Percentiles rank a stretch among this genome's conserved stretches.
Evolutionary conservation across 2,113 vertebrate species (phyloP).

Genomic region (Siphamia tubifer): DNA sequence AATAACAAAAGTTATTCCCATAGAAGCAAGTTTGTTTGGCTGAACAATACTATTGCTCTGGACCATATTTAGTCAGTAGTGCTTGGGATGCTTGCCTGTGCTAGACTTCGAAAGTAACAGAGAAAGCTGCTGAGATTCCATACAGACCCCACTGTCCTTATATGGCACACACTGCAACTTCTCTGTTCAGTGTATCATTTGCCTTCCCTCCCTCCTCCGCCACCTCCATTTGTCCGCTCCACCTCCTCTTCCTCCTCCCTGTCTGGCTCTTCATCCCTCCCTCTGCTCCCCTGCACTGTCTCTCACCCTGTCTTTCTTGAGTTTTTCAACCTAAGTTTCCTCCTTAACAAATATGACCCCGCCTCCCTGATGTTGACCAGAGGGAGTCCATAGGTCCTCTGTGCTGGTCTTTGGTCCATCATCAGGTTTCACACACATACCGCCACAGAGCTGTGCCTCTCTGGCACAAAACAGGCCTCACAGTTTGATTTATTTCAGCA

Average conservation of each 20-base stretch:
- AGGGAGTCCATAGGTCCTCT: constrained; percentile 25
- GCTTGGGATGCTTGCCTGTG: constrained; percentile 71
- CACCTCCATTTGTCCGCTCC: too few relatives aligned
- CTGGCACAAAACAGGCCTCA: constrained; percentile 45
- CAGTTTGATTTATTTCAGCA: constrained; percentile 74
- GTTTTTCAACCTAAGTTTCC: not conserved
- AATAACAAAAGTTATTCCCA: constrained; percentile 49
- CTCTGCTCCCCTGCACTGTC: constrained; percentile 22
- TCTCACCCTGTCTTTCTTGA: not conserved
- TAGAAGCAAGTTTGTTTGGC: constrained; percentile 66
- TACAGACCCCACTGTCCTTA: constrained; percentile 80
- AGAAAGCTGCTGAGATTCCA: constrained; percentile 82
- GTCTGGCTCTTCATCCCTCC: constrained; percentile 43
- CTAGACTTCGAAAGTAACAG: constrained; percentile 79
- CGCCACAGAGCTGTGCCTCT: not conserved
- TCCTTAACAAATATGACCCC: not conserved
- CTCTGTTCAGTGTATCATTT: constrained; percentile 64
- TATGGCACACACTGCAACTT: constrained; percentile 79
- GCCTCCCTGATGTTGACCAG: constrained; percentile 51
- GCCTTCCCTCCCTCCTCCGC: constrained; percentile 21
- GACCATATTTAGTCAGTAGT: constrained; percentile 97
- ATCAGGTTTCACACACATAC: constrained; percentile 26
- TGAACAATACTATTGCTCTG: constrained; percentile 73
- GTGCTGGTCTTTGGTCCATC: constrained; percentile 44
- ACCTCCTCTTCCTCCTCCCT: constrained; percentile 19